Evolutionary conservation across 2,797 vertebrate species (phyloP).

Genomic region (Naso thynnoides): DNA sequence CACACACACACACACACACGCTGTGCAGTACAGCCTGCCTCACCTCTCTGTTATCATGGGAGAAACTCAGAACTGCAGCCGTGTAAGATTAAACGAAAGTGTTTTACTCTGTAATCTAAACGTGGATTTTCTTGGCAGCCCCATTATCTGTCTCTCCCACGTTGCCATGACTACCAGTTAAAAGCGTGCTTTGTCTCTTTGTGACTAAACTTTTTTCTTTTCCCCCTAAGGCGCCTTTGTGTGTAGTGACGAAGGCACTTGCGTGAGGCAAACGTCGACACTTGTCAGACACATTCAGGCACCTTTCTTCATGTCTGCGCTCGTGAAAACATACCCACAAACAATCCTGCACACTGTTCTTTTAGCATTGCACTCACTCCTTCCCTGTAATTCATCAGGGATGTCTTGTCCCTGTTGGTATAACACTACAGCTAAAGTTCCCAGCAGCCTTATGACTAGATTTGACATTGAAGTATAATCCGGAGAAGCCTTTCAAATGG

Average conservation of each 20-base stretch:
- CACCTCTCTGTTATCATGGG: constrained; percentile 29
- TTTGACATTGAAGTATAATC: constrained; percentile 77
- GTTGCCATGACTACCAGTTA: constrained; percentile 83
- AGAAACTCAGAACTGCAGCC: constrained; percentile 38
- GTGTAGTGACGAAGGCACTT: constrained; percentile 66
- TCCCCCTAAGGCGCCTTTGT: constrained; percentile 56
- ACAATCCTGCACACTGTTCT: constrained; percentile 24
- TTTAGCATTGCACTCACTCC: constrained; percentile 27
- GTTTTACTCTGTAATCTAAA: constrained; percentile 74
- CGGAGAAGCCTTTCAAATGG: constrained; percentile 52
- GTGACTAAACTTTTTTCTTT: constrained; percentile 62
- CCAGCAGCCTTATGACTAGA: constrained; percentile 56
- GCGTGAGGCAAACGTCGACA: constrained; percentile 57
- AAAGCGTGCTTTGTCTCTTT: constrained; percentile 82
- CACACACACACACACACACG: no score
- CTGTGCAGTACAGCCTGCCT: neutral
- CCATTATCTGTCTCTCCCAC: constrained; percentile 76
- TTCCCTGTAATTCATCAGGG: constrained; percentile 20
- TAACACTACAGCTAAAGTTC: constrained; percentile 45
- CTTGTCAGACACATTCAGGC: constrained; percentile 40
- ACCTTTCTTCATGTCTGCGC: neutral
- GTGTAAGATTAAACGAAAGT: constrained; percentile 66
- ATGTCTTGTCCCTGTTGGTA: constrained; percentile 47
- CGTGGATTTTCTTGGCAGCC: constrained; percentile 73
- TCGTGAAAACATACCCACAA: neutral